A percentile compares a stretch with the other conserved stretches of the same genome.
These are phyloP conservation scores for Sarcophilus harrisii DNA, from an alignment of 2,797 vertebrate genomes.

Conservation along the genomic window DNA sequence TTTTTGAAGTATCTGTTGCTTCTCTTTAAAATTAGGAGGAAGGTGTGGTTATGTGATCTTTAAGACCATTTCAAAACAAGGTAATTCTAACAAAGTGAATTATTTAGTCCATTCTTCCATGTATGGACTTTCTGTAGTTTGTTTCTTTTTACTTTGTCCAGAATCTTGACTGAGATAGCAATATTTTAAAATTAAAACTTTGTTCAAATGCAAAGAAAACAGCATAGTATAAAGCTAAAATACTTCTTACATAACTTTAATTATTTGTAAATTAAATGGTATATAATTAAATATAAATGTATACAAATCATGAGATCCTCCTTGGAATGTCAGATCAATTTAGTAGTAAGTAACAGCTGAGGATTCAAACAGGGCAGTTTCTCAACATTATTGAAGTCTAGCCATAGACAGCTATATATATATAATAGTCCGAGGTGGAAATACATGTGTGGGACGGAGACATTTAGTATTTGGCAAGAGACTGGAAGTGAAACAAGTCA, in stretches of 20 bases:
- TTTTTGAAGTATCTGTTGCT: neutral
- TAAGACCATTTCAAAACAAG: conserved; percentile 37
- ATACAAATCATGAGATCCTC: neutral
- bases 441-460: neutral
- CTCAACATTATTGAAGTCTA: neutral
- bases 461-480: neutral
- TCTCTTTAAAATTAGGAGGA: neutral
- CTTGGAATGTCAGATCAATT: neutral
- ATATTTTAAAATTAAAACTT: conserved; percentile 62
- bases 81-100: conserved; percentile 75
- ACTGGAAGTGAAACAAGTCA: neutral
- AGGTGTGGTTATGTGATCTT: neutral
- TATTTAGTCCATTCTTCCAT: conserved; percentile 61
- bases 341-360: neutral
- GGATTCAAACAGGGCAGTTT: neutral
- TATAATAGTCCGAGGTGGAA: neutral
- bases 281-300: neutral
- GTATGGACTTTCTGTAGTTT: conserved; percentile 51
- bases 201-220: conserved; percentile 69
- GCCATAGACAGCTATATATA: neutral
- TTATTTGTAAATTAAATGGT: neutral
- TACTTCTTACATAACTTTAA: conserved; percentile 59
- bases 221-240: conserved; percentile 72
- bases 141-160: conserved; percentile 73
- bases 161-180: conserved; percentile 40